phyloP scores from a whole-genome alignment of 92 coral and sea anemone species.

The Parazoanthus swiftii region DNA sequence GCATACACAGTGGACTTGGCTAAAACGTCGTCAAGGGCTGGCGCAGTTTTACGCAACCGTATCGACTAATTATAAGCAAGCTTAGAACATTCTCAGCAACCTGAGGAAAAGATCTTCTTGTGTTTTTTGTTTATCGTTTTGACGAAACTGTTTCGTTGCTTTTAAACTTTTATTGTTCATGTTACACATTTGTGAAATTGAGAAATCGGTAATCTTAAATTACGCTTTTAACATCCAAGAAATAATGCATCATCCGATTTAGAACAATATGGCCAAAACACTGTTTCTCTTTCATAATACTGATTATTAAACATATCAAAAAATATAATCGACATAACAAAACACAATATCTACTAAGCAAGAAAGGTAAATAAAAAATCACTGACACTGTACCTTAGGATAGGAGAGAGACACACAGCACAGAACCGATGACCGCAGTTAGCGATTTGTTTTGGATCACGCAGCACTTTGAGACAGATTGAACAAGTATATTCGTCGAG shows the following conservation, averaged over 20 bases:
- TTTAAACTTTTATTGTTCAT: too few species aligned
- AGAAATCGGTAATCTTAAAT: neutral
- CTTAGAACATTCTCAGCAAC: neutral
- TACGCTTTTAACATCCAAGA: neutral
- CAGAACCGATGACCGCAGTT: conserved; percentile 38
- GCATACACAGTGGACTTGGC: too few species aligned
- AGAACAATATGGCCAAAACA: neutral
- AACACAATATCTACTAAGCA: neutral
- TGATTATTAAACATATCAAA: neutral
- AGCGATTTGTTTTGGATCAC: conserved; percentile 39
- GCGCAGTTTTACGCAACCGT: neutral
- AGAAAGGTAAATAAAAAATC: too few species aligned
- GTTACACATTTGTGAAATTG: neutral
- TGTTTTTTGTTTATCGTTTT: too few species aligned
- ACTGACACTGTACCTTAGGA: conserved; percentile 13
- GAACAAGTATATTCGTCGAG: conserved; percentile 23
- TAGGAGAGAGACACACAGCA: conserved; percentile 16
- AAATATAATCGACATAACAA: neutral
- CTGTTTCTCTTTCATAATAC: neutral
- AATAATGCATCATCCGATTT: neutral
- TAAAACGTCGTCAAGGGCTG: neutral
- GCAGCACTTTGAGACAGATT: conserved; percentile 34
- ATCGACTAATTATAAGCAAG: neutral
- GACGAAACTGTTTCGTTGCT: neutral
- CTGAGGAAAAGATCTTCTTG: neutral